phyloP scores from a whole-genome alignment of 37 sponge, comb jelly and placozoan species.

The Cliona cf. orientalis region DNA sequence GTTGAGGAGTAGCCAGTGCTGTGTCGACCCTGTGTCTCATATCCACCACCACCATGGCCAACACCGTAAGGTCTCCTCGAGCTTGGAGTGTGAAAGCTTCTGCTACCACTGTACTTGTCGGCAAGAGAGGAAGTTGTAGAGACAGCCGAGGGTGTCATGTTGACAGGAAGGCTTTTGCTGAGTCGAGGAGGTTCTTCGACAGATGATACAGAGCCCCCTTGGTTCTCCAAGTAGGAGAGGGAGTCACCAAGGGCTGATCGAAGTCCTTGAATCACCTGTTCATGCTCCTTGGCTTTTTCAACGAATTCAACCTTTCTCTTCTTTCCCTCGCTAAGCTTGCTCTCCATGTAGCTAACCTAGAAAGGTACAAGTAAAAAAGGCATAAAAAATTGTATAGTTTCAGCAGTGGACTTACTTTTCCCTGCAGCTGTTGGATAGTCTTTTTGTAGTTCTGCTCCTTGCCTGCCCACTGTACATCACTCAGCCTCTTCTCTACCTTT shows the following conservation, averaged over 20 bases:
- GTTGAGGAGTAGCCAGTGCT: no score
- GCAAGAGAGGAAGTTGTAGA: no score
- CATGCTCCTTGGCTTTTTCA: constrained; percentile 28
- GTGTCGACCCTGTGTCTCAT: no score
- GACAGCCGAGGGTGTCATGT: no score
- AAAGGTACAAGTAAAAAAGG: not conserved
- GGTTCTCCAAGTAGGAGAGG: not conserved
- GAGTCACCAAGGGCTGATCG: not conserved
- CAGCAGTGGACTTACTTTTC: constrained; percentile 31
- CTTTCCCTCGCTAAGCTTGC: not conserved
- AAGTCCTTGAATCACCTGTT: constrained; percentile 5
- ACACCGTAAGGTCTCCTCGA: no score
- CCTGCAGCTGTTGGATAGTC: constrained; percentile 43
- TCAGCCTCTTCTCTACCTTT: not conserved
- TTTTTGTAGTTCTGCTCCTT: constrained; percentile 61
- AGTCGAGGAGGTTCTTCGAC: no score
- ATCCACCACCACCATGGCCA: no score
- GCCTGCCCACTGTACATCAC: constrained; percentile 36
- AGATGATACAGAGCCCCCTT: no score
- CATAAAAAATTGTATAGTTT: not conserved
- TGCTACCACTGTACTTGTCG: no score
- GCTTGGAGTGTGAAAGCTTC: no score
- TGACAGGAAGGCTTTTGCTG: no score
- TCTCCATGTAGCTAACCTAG: constrained; percentile 29
- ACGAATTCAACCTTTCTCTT: constrained; percentile 21